These are phyloP conservation scores for Drosophila ananassae DNA, from an alignment of 1,140 invertebrate genomes.

Conservation along the genomic window DNA sequence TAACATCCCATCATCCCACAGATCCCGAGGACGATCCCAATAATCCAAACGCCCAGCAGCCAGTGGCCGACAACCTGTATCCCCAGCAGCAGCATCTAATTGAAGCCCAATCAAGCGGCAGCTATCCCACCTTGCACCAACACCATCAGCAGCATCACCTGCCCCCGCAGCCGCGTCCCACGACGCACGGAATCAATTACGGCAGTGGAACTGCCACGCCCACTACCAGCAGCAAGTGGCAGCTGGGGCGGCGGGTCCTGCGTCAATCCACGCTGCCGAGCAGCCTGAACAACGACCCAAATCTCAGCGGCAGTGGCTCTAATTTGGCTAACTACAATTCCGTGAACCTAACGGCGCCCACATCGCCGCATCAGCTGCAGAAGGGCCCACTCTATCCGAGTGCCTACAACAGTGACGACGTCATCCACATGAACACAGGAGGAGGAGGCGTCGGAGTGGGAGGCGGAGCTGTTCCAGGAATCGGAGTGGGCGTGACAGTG, in stretches of 20 bases:
- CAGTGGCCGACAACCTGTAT: constrained; percentile 75
- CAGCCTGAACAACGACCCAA: constrained; percentile 75
- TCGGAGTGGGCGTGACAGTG: constrained; percentile 37
- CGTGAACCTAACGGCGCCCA: constrained; percentile 77
- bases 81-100: constrained; percentile 79
- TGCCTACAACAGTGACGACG: constrained; percentile 82
- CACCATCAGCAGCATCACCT: constrained; percentile 61
- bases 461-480: not conserved
- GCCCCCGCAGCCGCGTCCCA: constrained; percentile 49
- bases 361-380: constrained; percentile 79
- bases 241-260: constrained; percentile 75
- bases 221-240: constrained; percentile 75
- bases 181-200: constrained; percentile 57
- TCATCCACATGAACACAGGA: constrained; percentile 74
- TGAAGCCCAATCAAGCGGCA: constrained; percentile 73
- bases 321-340: constrained; percentile 79
- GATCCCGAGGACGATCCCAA: constrained; percentile 83
- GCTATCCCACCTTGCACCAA: constrained; percentile 75
- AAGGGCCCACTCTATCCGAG: constrained; percentile 79
- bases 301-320: constrained; percentile 70
- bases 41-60: constrained; percentile 74
- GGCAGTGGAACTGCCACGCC: constrained; percentile 75
- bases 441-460: constrained; percentile 15
- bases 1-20: constrained; percentile 4
- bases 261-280: constrained; percentile 81